Base-by-base conservation (phyloP, 2,888 invertebrate species). In the Merodon equestris region DNA sequence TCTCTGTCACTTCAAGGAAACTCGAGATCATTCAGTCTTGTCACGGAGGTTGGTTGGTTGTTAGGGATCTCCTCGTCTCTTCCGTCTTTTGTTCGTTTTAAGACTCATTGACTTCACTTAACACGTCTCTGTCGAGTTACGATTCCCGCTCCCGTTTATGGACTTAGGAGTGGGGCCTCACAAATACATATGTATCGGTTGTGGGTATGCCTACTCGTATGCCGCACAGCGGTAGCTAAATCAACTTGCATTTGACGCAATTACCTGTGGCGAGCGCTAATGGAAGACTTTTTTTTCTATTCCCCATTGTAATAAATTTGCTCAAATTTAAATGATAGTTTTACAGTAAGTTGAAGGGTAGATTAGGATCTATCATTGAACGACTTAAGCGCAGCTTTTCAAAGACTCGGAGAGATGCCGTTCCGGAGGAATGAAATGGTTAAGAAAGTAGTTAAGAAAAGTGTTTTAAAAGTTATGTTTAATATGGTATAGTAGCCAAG, bases 1-100 rank as follows among this genome's bases (percentile, higher is more conserved):
- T 79, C 77, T 79, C 61, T 68, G 77, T 73, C 77, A 67, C 61
- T 51, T 73, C 64, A 77, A 68, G 40, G 51, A 42, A 44, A 44
- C 47, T 19, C 57, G 50, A 68, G 77, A 79, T 79, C 77, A 79
- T 15, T 79, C 73, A 60, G 73, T 54, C 63, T 48, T 63, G 63
- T 61, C 45, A n/a, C 7, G 56, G 14, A 14, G n/a, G 48, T 34
- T 44, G 27, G 42, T 38, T 47, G 27, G 15, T 9, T 12, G n/a
- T 13, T 44, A n/a, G 40, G 40, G 36, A 17, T 14, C 12, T 9
- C 14, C 3, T 42, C 13, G 40, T 1, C 14, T 27, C n/a, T 50
- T 19, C 44, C 47, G 36, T 13, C 54, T 54, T 70, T 61, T 54
- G 61, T 71, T 71, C 61, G 15, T 63, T 61, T 50, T 18, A 63